Base-by-base conservation (phyloP, 2,113 vertebrate genomes). In the Mixornis gularis region DNA sequence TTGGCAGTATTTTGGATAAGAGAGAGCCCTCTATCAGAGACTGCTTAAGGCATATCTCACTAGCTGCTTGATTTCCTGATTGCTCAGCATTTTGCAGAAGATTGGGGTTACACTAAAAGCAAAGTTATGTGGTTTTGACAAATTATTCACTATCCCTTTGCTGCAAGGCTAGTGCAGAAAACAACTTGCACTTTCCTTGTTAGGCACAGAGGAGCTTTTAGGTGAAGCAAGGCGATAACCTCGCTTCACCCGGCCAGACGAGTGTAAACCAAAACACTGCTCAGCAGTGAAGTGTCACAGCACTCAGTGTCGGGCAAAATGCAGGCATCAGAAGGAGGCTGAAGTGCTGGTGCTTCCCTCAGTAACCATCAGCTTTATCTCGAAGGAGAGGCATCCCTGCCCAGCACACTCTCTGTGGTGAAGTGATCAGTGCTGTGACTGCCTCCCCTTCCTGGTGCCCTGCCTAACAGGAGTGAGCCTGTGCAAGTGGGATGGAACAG, bases 1-100 rank as follows among this genome's bases (percentile, higher is more conserved):
- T 7, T 52, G 48, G 49, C 80, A 92, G 65, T 25, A 29, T 81
- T 92, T 34, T 81, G 52, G 25, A 12, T 81, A n/a, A 84, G 60
- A 80, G 46, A 60, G 65, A 38, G 15, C 38, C 40, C 58, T 85
- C 62, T 69, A 70, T 92, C 65, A 76, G 85, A 66, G 76, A 71
- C 34, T 0, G 12, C 71, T 95, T 92, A 79, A 69, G 73, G 78
- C 90, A 13, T 60, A 65, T 87, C 89, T 92, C 65, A 65, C 77
- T 87, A 51, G 55, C 83, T 85, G 55, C 86, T 95, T 90, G 83
- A 82, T 81, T 93, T 89, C 84, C 41, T 92, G 87, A 85, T 94
- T 92, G 80, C 89, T 94, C 84, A 92, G 90, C 89, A 72, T 94
- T 95, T 93, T 94, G 80, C 58, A 79, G 80, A 87, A 93, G 78